A percentile compares a stretch with the other conserved stretches of the same genome.
Evolutionary conservation across 2,113 vertebrate genomes (phyloP).

Genomic region (Oplegnathus fasciatus): DNA sequence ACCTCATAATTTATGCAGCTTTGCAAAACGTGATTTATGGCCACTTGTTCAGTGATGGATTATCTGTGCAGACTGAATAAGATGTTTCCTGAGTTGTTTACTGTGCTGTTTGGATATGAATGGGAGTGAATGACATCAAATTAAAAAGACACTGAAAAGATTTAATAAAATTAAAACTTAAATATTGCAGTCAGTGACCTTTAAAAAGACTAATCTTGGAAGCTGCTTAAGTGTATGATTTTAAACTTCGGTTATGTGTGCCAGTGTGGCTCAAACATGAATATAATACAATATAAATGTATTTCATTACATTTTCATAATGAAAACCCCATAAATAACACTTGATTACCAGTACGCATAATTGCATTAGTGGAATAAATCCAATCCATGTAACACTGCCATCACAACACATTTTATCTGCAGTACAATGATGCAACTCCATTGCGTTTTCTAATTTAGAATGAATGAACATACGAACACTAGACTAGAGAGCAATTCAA

Average conservation of each 20-base stretch:
- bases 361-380: constrained; percentile 53
- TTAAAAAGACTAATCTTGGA: constrained; percentile 15
- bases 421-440: constrained; percentile 46
- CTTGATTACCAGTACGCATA: constrained; percentile 53
- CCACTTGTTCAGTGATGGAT: constrained; percentile 40
- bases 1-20: constrained; percentile 20
- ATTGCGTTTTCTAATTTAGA: constrained; percentile 48
- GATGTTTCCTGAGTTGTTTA: constrained; percentile 24
- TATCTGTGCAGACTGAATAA: constrained; percentile 36
- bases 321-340: constrained; percentile 37
- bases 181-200: constrained; percentile 17
- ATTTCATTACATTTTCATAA: constrained; percentile 40
- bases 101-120: constrained; percentile 24
- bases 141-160: constrained; percentile 1
- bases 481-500: constrained; percentile 40
- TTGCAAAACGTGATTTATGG: constrained; percentile 49
- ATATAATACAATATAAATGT: constrained; percentile 12
- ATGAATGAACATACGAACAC: constrained; percentile 41
- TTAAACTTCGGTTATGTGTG: not conserved
- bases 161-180: not conserved
- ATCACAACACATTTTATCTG: constrained; percentile 29
- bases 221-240: not conserved
- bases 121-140: constrained; percentile 9
- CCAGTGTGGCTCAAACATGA: constrained; percentile 5
- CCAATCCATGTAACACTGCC: constrained; percentile 16